Evolutionary conservation across 2,888 invertebrate species (phyloP).

Genomic region (Exocentrus adspersus): DNA sequence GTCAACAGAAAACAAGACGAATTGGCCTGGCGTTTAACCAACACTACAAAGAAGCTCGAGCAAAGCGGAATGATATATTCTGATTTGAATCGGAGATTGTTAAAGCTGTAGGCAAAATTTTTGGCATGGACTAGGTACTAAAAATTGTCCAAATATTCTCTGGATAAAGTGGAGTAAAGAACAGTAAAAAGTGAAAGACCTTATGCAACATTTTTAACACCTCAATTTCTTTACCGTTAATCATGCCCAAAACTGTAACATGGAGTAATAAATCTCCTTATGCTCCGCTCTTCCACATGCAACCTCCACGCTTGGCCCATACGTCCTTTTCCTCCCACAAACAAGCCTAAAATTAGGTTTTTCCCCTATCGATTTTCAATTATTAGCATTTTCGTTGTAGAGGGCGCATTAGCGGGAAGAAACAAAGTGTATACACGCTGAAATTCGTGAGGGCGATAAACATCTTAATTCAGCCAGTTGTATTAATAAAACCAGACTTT

Average conservation of each 20-base stretch:
- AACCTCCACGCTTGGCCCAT: not conserved
- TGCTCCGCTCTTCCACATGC: not conserved
- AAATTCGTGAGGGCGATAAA: conserved; percentile 43
- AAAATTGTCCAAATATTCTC: too few species aligned
- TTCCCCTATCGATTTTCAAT: conserved; percentile 22
- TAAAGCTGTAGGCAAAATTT: too few species aligned
- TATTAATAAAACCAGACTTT: conserved; percentile 53
- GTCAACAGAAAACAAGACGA: conserved; percentile 35
- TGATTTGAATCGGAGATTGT: conserved; percentile 1
- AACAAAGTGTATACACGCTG: conserved; percentile 32
- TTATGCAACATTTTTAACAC: not conserved
- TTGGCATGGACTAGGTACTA: too few species aligned
- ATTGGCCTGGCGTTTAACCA: conserved; percentile 15
- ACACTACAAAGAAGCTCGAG: conserved; percentile 8
- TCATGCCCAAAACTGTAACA: too few species aligned
- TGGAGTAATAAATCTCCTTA: too few species aligned
- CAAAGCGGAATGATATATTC: not conserved
- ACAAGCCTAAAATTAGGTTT: not conserved
- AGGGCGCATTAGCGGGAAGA: conserved; percentile 13
- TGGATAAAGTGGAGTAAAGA: too few species aligned
- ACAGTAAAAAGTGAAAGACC: too few species aligned
- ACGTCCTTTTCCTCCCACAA: not conserved
- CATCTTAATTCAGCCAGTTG: conserved; percentile 52
- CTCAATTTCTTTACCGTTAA: not conserved
- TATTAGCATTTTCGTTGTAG: conserved; percentile 14